Evolutionary conservation across 2,797 vertebrate species (phyloP).

Genomic region (Crotalus adamanteus): DNA sequence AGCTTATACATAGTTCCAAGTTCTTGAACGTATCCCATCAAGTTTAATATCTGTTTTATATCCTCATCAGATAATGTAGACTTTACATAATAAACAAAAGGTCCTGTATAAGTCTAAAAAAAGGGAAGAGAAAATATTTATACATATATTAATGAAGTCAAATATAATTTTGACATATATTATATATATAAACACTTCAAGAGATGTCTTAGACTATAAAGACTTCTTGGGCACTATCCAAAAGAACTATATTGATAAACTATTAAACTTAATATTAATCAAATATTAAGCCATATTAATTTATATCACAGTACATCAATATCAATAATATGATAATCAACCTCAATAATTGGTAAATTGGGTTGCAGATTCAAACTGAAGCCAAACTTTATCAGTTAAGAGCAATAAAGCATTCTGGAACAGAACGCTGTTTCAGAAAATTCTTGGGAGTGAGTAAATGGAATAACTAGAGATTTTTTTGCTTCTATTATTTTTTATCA

Average conservation of each 20-base stretch:
- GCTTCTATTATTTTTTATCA: not conserved
- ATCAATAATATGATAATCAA: not conserved
- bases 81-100: constrained; percentile 95
- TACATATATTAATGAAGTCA: constrained; percentile 14
- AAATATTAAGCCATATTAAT: not conserved
- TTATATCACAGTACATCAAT: not conserved
- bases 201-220: not conserved
- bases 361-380: constrained; percentile 37
- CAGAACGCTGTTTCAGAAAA: constrained; percentile 14
- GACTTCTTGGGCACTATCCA: not conserved
- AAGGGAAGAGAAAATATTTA: constrained; percentile 48
- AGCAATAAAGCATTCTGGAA: accelerated
- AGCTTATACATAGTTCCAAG: constrained; percentile 73
- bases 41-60: constrained; percentile 83
- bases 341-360: constrained; percentile 38
- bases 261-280: not conserved
- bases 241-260: not conserved
- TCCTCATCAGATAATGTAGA: constrained; percentile 87
- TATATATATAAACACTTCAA: not conserved
- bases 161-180: not conserved
- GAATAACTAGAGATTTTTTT: not conserved
- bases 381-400: constrained; percentile 13
- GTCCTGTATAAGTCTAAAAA: constrained; percentile 92
- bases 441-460: not conserved
- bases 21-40: constrained; percentile 91